Evolutionary conservation across 2,113 vertebrate species (phyloP), one percentile per base, ranked within the genome.

Genomic region (Rousettus leschenaultii): DNA sequence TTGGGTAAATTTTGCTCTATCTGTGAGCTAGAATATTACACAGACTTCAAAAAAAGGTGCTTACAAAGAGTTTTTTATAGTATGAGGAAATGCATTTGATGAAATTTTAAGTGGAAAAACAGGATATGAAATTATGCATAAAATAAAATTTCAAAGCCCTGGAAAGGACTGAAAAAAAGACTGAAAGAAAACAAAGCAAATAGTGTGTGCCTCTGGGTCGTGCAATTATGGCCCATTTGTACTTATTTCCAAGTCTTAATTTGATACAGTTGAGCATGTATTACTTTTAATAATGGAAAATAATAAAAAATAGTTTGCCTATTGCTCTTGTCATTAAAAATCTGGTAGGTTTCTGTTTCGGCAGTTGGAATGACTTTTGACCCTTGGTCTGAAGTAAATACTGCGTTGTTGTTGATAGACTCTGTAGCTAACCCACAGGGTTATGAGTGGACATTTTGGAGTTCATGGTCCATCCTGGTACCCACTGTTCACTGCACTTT

Each of bases 71-170:
- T 68, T 85, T 95, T 79, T 63, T 84, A 43, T 11, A 22, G 85
- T 80, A 61, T 53, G 30, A 93, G 82, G 59, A 92, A 91, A 79
- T 59, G 8, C 57, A 95, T 40, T 94, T 96, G 94, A 75, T 87
- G 92, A 59, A 63, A 91, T 70, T 79, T 91, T 74, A 91, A 94
- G 83, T 86, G 57, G 90, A 86, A 84, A 95, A 83, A 66, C 30
- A 79, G 71, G 43, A 92, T 70, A 96, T 84, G 55, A 83, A 95
- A 90, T 95, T 84, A 86, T 45, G 19, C 68, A 91, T 78, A 88
- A 91, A 91, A 87, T 55, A 86, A 66, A 35, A 85, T 83, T 94
- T 86, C 84, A 84, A 95, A 92, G 88, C 24, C 28, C 87, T 74
- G 79, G 51, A 92, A 95, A 88, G 86, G 48, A 35, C 57, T 48